phyloP scores from a whole-genome alignment of 2,113 vertebrate genomes.

The Antennarius striatus region DNA sequence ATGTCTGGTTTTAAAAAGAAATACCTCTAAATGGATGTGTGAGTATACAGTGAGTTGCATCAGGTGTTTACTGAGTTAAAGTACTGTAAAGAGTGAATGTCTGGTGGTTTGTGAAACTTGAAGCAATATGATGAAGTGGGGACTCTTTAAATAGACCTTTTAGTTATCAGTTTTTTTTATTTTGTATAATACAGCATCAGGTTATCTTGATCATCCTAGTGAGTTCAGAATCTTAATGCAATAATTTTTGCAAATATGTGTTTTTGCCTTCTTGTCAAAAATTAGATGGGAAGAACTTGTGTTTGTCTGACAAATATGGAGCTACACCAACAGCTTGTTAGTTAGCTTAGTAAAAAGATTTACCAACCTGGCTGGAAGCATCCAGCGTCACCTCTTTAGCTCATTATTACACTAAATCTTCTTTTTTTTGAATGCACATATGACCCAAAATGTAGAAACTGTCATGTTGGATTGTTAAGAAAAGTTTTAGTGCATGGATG shows the following conservation, averaged over 20 bases:
- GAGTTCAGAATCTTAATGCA: background rate
- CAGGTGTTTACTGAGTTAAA: slow-evolving; percentile 10
- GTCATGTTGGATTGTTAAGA: too few relatives aligned
- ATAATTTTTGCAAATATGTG: background rate
- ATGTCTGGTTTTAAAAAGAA: slow-evolving; percentile 58
- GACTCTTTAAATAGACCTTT: slow-evolving; percentile 15
- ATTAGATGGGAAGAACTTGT: background rate
- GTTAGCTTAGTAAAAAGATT: background rate
- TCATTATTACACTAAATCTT: background rate
- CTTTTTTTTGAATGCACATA: background rate
- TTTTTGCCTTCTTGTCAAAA: background rate
- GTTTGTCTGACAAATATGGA: background rate
- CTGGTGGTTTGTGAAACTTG: slow-evolving; percentile 22
- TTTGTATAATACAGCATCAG: slow-evolving; percentile 25
- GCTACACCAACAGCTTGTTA: background rate
- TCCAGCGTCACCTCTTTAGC: too few relatives aligned
- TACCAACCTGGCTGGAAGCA: too few relatives aligned
- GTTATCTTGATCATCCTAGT: slow-evolving; percentile 22
- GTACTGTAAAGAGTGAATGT: slow-evolving; percentile 20
- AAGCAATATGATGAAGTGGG: too few relatives aligned
- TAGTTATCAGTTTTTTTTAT: slow-evolving; percentile 9
- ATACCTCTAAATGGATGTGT: slow-evolving; percentile 48
- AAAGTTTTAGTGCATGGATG: too few relatives aligned
- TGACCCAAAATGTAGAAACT: too few relatives aligned
- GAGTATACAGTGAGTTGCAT: slow-evolving; percentile 21